Evolutionary conservation across 53 echinoderm and acorn worm species (phyloP).

Genomic region (Henricia sp.): DNA sequence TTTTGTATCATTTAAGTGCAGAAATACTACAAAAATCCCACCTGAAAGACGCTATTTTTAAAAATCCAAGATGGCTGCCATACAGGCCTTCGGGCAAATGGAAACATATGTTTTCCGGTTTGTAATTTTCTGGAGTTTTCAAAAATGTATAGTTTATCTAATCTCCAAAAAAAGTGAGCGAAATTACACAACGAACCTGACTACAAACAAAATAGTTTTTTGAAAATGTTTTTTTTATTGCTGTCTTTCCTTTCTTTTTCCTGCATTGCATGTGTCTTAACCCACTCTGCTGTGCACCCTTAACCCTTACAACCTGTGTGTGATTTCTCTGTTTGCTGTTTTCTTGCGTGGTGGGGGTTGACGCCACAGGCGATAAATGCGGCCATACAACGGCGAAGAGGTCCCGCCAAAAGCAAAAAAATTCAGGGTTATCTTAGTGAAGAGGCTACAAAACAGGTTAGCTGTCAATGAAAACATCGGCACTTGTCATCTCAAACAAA

Average conservation of each 20-base stretch:
- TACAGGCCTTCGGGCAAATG: too few relatives aligned
- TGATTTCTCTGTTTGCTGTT: not conserved
- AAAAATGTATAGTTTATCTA: too few relatives aligned
- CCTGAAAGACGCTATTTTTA: too few relatives aligned
- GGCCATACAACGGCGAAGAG: constrained; percentile 27
- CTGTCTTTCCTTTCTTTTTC: constrained; percentile 9
- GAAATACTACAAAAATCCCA: too few relatives aligned
- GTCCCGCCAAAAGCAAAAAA: constrained; percentile 52
- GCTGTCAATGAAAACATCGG: constrained; percentile 33
- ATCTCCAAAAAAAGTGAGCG: too few relatives aligned
- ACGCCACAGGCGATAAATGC: constrained; percentile 42
- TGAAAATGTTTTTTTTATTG: constrained; percentile 2
- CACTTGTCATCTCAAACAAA: too few relatives aligned
- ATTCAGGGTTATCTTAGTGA: constrained; percentile 64
- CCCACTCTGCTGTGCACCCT: constrained; percentile 1
- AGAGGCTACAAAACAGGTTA: constrained; percentile 70
- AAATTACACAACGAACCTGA: too few relatives aligned
- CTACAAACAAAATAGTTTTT: too few relatives aligned
- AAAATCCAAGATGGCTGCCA: too few relatives aligned
- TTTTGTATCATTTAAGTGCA: too few relatives aligned
- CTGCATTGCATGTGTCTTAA: constrained; percentile 12
- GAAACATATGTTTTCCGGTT: too few relatives aligned
- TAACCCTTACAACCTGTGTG: not conserved
- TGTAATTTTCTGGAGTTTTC: too few relatives aligned
- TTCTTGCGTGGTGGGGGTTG: not conserved